These are phyloP conservation scores for Actenoides hombroni DNA, from an alignment of 2,113 vertebrate species.

Conservation along the genomic window DNA sequence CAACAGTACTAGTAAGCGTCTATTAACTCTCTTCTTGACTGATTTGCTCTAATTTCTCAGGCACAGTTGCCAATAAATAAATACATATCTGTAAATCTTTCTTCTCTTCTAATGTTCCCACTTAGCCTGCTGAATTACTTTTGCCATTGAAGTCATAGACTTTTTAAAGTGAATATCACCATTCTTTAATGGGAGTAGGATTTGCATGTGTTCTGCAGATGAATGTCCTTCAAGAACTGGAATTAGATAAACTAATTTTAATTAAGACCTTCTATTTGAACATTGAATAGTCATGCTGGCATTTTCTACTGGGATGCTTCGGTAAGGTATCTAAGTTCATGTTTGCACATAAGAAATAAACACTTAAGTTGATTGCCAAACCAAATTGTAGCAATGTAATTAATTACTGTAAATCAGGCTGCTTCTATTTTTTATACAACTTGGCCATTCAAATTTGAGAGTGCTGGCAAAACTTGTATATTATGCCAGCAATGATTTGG, in stretches of 20 bases:
- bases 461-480: background rate
- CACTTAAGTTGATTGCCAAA: background rate
- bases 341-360: background rate
- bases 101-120: background rate
- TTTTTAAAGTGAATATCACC: background rate
- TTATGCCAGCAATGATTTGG: background rate
- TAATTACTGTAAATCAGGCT: background rate
- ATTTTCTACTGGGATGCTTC: background rate
- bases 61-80: background rate
- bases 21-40: constrained; percentile 45
- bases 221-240: background rate
- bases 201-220: background rate
- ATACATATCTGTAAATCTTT: background rate
- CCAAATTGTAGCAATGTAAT: background rate
- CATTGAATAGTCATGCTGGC: background rate
- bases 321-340: background rate
- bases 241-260: background rate
- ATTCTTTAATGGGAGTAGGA: background rate
- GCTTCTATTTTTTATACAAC: background rate
- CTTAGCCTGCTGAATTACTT: background rate
- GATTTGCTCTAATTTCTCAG: constrained; percentile 39
- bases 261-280: background rate
- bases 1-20: background rate
- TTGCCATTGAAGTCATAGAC: background rate
- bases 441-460: background rate